Evolutionary conservation across 2,797 vertebrate genomes (phyloP).

Genomic region (Gobio occitaniae): DNA sequence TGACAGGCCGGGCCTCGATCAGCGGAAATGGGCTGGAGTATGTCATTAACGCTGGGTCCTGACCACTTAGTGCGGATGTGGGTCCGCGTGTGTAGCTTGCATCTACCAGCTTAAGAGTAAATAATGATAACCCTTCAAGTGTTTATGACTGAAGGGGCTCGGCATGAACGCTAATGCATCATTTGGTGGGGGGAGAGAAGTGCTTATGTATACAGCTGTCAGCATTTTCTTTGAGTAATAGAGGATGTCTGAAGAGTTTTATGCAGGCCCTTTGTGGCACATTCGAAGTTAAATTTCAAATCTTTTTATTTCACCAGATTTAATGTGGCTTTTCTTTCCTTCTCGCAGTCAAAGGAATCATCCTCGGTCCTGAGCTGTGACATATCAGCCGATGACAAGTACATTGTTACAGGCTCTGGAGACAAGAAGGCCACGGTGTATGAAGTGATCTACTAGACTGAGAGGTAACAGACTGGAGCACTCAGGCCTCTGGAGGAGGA

Average conservation of each 20-base stretch:
- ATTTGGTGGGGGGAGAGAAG: slow-evolving; percentile 46
- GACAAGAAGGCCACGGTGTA: slow-evolving; percentile 89
- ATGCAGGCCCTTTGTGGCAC: slow-evolving; percentile 15
- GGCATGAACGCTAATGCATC: slow-evolving; percentile 49
- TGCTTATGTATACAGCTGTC: slow-evolving; percentile 50
- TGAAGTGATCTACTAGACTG: slow-evolving; percentile 84
- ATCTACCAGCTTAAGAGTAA: slow-evolving; percentile 59
- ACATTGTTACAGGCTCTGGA: slow-evolving; percentile 86
- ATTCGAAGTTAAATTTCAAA: slow-evolving; percentile 25
- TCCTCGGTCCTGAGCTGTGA: slow-evolving; percentile 87
- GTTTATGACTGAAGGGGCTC: slow-evolving; percentile 59
- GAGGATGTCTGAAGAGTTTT: slow-evolving; percentile 29
- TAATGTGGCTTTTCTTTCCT: slow-evolving; percentile 10
- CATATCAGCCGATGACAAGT: slow-evolving; percentile 87
- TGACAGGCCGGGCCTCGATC: slow-evolving; percentile 72
- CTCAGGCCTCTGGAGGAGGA: slow-evolving; percentile 49
- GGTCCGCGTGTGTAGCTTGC: slow-evolving; percentile 26
- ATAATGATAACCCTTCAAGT: slow-evolving; percentile 63
- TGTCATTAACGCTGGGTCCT: slow-evolving; percentile 59
- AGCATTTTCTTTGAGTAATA: slow-evolving; percentile 43
- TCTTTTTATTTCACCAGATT: neutral
- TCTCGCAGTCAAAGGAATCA: slow-evolving; percentile 83
- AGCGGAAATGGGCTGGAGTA: slow-evolving; percentile 76
- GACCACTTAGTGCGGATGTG: slow-evolving; percentile 64
- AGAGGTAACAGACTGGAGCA: slow-evolving; percentile 56